These are phyloP conservation scores for Scomber scombrus DNA, from an alignment of 2,113 vertebrate genomes.

Conservation along the genomic window DNA sequence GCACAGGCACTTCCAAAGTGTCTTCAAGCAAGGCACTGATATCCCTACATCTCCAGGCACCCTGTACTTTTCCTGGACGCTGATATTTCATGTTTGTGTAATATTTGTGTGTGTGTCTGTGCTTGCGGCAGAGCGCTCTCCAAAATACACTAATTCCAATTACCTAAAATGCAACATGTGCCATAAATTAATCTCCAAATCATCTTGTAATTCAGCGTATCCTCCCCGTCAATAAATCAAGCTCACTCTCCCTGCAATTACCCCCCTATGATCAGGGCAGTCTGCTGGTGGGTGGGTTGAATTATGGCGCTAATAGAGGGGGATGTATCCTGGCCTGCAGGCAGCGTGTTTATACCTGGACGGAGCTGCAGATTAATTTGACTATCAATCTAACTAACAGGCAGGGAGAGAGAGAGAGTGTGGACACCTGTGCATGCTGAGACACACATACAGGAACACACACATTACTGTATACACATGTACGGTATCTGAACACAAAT, in stretches of 20 bases:
- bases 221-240: slow-evolving; percentile 72
- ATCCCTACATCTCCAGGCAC: not conserved
- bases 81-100: slow-evolving; percentile 12
- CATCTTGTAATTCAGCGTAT: slow-evolving; percentile 62
- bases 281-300: slow-evolving; percentile 73
- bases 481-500: not conserved
- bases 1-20: slow-evolving; percentile 20
- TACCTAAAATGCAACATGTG: slow-evolving; percentile 54
- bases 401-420: slow-evolving; percentile 39
- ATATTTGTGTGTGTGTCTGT: slow-evolving; percentile 10
- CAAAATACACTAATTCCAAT: slow-evolving; percentile 53
- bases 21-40: slow-evolving; percentile 19
- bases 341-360: slow-evolving; percentile 81
- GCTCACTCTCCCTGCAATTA: slow-evolving; percentile 70
- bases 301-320: slow-evolving; percentile 76
- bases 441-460: not conserved
- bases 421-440: slow-evolving; percentile 28
- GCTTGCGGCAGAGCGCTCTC: not conserved
- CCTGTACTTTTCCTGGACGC: not conserved
- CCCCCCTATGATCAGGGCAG: slow-evolving; percentile 72
- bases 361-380: slow-evolving; percentile 76
- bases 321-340: slow-evolving; percentile 73
- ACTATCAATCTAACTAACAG: slow-evolving; percentile 79
- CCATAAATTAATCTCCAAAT: slow-evolving; percentile 66
- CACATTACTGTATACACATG: not conserved